Base-by-base conservation (phyloP, 2,888 invertebrate species). In the Cheilosia variabilis region DNA sequence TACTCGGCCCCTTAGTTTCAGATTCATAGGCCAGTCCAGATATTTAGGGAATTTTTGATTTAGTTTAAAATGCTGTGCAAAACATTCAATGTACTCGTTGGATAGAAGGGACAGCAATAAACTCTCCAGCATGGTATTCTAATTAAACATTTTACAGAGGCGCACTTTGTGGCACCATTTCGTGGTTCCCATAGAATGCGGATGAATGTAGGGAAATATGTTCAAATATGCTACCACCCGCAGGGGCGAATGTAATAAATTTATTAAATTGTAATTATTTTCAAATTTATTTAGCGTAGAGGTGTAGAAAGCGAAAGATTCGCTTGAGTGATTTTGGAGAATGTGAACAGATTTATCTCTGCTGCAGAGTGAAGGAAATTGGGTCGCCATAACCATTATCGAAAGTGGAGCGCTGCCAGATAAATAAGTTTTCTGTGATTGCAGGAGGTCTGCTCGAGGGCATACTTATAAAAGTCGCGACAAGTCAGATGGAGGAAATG, bases 71-170 rank as follows among this genome's bases (percentile, higher is more conserved):
- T 65, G 66, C 41, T 55, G 60, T 71, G 60, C 68, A 50, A 45
- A 47, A 66, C 15, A 41, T 37, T 41, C 17, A 66, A 66, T 37
- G 52, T 52, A 52, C 24, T 52, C 24, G 24, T 24, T 15, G 22
- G 2, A 27, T 10, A 22, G 22, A 52, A 22, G 15, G 52, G 52
- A 31, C n/a, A 60, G 57, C 31, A 43, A 27, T 34, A 41, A 15
- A 41, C 62, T 60, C 41, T 7, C 76, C 22, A 43, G 41, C 53
- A 60, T 73, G 72, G 80, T 60, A 66, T 80, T 84, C 75, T 84
- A 84, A 84, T 84, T 84, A 84, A 84, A 84, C 71, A 80, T 80
- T 84, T 84, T 75, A 60, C 73, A 47, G 71, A 69, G 80, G 52
- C 63, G 62, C 66, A 75, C 63, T 65, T 80, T 84, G 69, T 71